phyloP scores from a whole-genome alignment of 2,888 invertebrate genomes.

The Drosophila meridiana region DNA sequence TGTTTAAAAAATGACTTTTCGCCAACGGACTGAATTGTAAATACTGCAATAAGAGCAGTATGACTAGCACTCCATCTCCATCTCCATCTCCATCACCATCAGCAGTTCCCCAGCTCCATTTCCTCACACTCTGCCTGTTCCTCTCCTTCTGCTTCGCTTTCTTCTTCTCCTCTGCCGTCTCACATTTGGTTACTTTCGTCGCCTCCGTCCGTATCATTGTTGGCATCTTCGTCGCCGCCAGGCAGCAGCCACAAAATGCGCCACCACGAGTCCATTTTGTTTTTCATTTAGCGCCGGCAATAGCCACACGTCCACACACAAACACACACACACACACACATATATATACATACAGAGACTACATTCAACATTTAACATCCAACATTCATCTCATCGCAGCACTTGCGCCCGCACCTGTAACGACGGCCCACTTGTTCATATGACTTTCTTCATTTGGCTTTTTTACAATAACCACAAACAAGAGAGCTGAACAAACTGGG shows the following conservation, averaged over 20 bases:
- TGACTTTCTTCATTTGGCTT: conserved; percentile 68
- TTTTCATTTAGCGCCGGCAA: conserved; percentile 47
- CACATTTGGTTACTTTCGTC: conserved; percentile 14
- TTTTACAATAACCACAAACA: conserved; percentile 50
- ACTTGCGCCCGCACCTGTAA: conserved; percentile 17
- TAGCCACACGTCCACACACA: conserved; percentile 38
- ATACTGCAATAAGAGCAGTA: conserved; percentile 35
- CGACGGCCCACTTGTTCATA: conserved; percentile 15
- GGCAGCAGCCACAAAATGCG: conserved; percentile 71
- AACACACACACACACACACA: conserved; percentile 4
- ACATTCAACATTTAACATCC: background rate
- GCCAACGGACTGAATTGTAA: conserved; percentile 5
- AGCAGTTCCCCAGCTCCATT: no score
- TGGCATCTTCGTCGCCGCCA: conserved; percentile 27
- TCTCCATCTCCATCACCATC: background rate
- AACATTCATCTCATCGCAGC: conserved; percentile 20
- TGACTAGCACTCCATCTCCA: conserved; percentile 26
- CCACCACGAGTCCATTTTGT: conserved; percentile 68
- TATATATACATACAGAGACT: background rate
- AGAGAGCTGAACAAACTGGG: conserved; percentile 37
- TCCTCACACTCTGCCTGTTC: no score
- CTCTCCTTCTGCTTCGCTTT: background rate
- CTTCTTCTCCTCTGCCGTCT: background rate
- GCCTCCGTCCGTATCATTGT: conserved; percentile 18
- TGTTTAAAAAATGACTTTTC: conserved; percentile 12